Evolutionary conservation across 2,888 invertebrate species (phyloP), one percentile per base, ranked within the genome.

Genomic region (Lasioglossum vierecki): DNA sequence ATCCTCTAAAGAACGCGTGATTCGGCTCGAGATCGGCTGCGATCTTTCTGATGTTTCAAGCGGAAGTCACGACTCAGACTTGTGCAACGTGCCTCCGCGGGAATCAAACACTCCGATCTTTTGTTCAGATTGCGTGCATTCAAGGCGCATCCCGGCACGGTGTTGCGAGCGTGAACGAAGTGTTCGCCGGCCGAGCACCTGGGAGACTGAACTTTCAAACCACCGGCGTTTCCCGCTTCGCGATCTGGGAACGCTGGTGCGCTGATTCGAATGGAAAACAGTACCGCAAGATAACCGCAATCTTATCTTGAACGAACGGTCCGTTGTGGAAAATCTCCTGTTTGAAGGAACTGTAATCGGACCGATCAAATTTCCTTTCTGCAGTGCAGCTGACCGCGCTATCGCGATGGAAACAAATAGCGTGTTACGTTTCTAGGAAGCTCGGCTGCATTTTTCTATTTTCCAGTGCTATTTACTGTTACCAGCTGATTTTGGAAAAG

Each of bases 181-280:
- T 46, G 60, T 53, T 79, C 84, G 71, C 85, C 70, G 72, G 77
- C 82, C 79, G 76, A 68, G 76, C 90, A 85, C 82, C 76, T 80
- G 72, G 87, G 44, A 81, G 82, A 89, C 89, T 89, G 88, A 88
- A 80, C 80, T 85, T 80, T 88, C 84, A 79, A 88, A 88, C 80
- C 80, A 39, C 41, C 68, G 30, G 11, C 44, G 81, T 82, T 77
- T 77, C 76, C 66, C 82, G 80, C 88, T 72, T 79, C 68, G 39
- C 70, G 53, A 22, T 53, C n/a, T n/a, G 8, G 53, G 53, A n/a
- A 53, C 53, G 22, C 22, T 70, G 78, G 39, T 49, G 81, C 15
- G 60, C 13, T 11, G 63, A 81, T 84, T 49, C 57, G 66, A 66
- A 53, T 46, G 22, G 18, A 18, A 68, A 22, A 22, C 26, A 41